Evolutionary conservation across 2,113 vertebrate genomes (phyloP), one percentile per base, ranked within the genome.

Genomic region (Mastomys coucha): DNA sequence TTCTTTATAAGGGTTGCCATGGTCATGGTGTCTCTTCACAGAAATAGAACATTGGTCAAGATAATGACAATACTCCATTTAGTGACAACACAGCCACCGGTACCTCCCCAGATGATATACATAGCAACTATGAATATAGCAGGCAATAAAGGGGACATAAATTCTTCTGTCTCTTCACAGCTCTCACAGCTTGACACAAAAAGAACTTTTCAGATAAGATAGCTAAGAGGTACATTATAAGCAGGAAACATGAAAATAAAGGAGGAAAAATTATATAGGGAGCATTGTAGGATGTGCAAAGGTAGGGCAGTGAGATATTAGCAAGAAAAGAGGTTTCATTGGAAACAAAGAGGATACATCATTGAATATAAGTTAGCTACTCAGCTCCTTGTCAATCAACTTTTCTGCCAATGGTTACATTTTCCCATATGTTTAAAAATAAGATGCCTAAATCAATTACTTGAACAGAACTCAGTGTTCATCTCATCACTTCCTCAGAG

Each of bases 261-360:
- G n/a, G 6, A 65, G 39, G 17, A n/a, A 72, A 80, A 84, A 51
- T 22, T 58, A 36, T 53, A 84, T 20, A 73, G 9, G 49, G 42
- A 90, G 19, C 56, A 13, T 26, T 28, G 11, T 75, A 39, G 75
- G 69, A 88, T 33, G 56, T 45, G 16, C 49, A 78, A 65, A 20
- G 36, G 24, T 60, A 82, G 51, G n/a, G 75, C 12, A 60, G 13
- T 75, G 36, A 39, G 42, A 20, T 84, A 93, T 36, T 49, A 78
- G 24, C n/a, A 60, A 82, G 69, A 39, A 89, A 96, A 70, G 42
- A 82, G 22, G 28, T 49, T 82, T 73, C 49, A 17, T 4, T 49
- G n/a, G 31, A 93, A 91, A 91, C 65, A 97, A 82, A 69, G 26
- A 92, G 86, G 65, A 22, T n/a, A 88, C 11, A 58, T 24, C 80